phyloP scores from a whole-genome alignment of 1,140 invertebrate species.

The Pogonomyrmex barbatus region DNA sequence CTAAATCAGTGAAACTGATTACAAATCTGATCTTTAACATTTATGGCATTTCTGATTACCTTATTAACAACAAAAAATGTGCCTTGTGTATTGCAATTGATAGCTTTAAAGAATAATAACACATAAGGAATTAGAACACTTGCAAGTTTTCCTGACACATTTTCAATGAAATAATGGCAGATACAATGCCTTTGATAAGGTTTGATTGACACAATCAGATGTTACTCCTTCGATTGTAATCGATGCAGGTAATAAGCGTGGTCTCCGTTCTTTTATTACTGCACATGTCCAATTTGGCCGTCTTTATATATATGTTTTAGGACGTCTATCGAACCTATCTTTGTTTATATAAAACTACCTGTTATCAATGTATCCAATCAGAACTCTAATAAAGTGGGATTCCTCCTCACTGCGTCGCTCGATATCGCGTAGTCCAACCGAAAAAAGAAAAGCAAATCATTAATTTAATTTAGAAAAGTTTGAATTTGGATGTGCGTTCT shows the following conservation, averaged over 20 bases:
- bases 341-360: constrained; percentile 65
- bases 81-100: not conserved
- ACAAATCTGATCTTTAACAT: not conserved
- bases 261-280: constrained; percentile 4
- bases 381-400: constrained; percentile 35
- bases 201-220: not conserved
- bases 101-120: not conserved
- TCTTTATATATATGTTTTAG: constrained; percentile 58
- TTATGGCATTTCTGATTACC: not conserved
- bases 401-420: not conserved
- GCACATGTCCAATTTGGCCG: not conserved
- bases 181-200: not conserved
- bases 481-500: not conserved
- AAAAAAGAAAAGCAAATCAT: not conserved
- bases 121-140: not conserved
- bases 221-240: not conserved
- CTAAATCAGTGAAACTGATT: no score
- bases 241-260: not conserved
- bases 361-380: constrained; percentile 49
- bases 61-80: not conserved
- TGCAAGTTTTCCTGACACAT: not conserved
- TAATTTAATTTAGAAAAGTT: not conserved
- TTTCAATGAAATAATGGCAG: not conserved
- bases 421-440: not conserved
- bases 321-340: not conserved